Conservation (phyloP, 2,888 invertebrate genomes). For the Lasioglossum calceatum region DNA sequence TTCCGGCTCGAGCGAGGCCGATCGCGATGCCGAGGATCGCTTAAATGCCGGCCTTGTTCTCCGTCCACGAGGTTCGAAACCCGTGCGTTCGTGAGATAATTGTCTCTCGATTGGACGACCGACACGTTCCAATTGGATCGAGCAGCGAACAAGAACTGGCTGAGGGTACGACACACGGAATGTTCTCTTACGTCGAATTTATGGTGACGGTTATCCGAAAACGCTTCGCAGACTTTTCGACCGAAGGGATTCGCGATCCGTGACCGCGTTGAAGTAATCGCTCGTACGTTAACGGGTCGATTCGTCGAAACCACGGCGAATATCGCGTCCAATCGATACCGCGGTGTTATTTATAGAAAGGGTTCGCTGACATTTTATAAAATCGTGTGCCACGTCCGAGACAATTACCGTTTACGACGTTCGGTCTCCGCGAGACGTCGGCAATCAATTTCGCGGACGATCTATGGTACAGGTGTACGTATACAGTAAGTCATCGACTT, state of each 20-base stretch:
- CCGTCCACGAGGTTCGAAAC: neutral
- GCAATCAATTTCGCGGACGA: neutral
- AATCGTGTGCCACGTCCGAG: neutral
- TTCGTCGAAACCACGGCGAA: constrained; percentile 32
- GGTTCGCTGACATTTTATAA: constrained; percentile 59
- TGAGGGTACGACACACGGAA: neutral
- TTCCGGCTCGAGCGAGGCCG: neutral
- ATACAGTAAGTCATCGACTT: no score
- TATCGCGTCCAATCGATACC: constrained; percentile 58
- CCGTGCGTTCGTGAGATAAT: neutral
- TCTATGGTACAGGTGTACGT: neutral
- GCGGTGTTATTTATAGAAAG: constrained; percentile 63
- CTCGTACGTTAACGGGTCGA: constrained; percentile 18
- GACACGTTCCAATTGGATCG: neutral
- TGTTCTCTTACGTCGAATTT: constrained; percentile 31
- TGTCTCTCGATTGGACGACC: neutral
- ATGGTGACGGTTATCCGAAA: neutral
- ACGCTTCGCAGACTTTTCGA: neutral
- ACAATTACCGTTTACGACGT: neutral
- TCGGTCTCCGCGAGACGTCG: neutral
- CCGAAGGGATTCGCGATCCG: neutral
- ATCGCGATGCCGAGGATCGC: constrained; percentile 7
- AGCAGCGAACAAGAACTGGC: neutral
- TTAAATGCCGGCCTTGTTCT: constrained; percentile 28
- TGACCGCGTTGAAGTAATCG: constrained; percentile 20